Conservation (phyloP, 2,797 vertebrate genomes). For the Xenopus petersii region DNA sequence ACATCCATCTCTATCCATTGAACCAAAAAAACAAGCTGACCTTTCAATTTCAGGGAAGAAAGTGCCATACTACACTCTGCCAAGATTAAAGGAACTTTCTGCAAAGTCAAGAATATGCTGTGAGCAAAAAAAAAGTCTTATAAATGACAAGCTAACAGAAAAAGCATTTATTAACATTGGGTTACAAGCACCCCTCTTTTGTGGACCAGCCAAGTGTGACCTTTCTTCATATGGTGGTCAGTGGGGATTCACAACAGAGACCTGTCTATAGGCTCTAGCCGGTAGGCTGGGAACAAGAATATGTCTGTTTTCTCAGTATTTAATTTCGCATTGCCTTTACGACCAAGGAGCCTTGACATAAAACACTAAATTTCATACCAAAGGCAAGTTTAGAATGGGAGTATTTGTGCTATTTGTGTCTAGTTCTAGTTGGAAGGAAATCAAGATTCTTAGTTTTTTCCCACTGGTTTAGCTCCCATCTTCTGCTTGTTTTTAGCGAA, state of each 20-base stretch:
- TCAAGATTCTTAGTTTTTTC: conserved; percentile 74
- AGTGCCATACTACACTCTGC: conserved; percentile 14
- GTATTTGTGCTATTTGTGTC: conserved; percentile 75
- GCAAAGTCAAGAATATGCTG: conserved; percentile 32
- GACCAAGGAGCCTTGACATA: conserved; percentile 60
- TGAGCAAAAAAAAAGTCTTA: conserved; percentile 24
- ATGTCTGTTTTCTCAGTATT: conserved; percentile 67
- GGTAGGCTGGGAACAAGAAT: conserved; percentile 69
- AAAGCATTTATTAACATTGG: conserved; percentile 52
- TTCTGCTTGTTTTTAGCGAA: conserved; percentile 54
- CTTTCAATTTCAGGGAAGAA: background rate
- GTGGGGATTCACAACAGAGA: conserved; percentile 44
- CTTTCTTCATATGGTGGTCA: conserved; percentile 43
- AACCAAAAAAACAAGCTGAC: no score
- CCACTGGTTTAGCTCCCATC: conserved; percentile 64
- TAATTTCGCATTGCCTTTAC: conserved; percentile 60
- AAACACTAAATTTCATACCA: conserved; percentile 69
- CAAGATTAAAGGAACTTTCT: conserved; percentile 43
- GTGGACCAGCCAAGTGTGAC: conserved; percentile 56
- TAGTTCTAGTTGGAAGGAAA: conserved; percentile 73
- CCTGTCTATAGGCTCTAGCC: conserved; percentile 60
- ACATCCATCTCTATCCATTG: no score
- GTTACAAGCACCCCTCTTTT: conserved; percentile 49
- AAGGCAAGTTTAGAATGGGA: conserved; percentile 74
- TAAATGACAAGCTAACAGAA: conserved; percentile 33